A percentile compares a stretch with the other conserved stretches of the same genome.
These are phyloP conservation scores for Nerophis ophidion DNA, from an alignment of 2,113 vertebrate genomes.

Conservation along the genomic window DNA sequence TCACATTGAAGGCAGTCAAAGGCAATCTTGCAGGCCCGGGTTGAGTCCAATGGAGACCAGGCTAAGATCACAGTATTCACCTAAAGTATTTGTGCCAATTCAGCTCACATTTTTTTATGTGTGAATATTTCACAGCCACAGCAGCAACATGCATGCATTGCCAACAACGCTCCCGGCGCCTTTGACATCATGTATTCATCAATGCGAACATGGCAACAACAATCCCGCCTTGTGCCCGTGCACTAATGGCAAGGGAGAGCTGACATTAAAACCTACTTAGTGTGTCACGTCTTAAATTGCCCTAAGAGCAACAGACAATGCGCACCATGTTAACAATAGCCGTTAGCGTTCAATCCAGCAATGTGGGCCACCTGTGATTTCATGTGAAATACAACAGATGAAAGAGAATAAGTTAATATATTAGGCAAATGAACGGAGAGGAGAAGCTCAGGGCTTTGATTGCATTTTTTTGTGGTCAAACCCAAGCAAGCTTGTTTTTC, in stretches of 20 bases:
- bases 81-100: no score
- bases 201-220: slow-evolving; percentile 35
- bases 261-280: slow-evolving; percentile 7
- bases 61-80: no score
- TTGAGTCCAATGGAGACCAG: neutral
- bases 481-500: no score
- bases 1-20: slow-evolving; percentile 57
- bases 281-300: slow-evolving; percentile 5
- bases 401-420: slow-evolving; percentile 63
- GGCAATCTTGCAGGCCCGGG: slow-evolving; percentile 27
- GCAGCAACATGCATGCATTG: neutral
- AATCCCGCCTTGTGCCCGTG: slow-evolving; percentile 8
- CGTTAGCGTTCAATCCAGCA: slow-evolving; percentile 26
- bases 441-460: slow-evolving; percentile 2
- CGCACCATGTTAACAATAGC: slow-evolving; percentile 25
- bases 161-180: slow-evolving; percentile 30
- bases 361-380: slow-evolving; percentile 34
- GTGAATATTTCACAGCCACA: slow-evolving; percentile 41
- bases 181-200: slow-evolving; percentile 44
- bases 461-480: slow-evolving; percentile 13
- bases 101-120: slow-evolving; percentile 5
- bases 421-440: slow-evolving; percentile 4
- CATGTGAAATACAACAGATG: slow-evolving; percentile 46
- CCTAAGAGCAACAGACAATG: slow-evolving; percentile 16
- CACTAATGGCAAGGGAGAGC: slow-evolving; percentile 3